phyloP scores from a whole-genome alignment of 2,888 invertebrate genomes.

The Calameuta pallipes region DNA sequence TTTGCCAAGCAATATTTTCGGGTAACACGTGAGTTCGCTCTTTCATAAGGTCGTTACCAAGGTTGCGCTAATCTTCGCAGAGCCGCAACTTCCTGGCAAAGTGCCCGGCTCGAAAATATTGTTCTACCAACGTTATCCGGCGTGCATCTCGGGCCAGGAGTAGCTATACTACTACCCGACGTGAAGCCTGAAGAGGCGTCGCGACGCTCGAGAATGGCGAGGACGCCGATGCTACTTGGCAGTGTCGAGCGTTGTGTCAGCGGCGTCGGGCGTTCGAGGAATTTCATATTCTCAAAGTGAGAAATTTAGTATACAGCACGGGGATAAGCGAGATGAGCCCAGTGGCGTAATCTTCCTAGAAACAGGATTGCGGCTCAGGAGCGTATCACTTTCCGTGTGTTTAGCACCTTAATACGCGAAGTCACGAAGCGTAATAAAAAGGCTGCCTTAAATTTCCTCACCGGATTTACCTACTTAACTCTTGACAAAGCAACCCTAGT shows the following conservation, averaged over 20 bases:
- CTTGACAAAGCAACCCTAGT: conserved; percentile 14
- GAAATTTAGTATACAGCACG: conserved; percentile 41
- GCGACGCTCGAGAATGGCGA: background rate
- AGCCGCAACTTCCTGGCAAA: conserved; percentile 50
- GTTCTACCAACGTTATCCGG: conserved; percentile 45
- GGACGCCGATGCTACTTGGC: conserved; percentile 1
- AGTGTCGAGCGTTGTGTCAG: conserved; percentile 12
- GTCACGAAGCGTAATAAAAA: conserved; percentile 33
- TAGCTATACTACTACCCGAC: background rate
- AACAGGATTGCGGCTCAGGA: conserved; percentile 10
- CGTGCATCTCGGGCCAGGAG: conserved; percentile 34
- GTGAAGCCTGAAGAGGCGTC: background rate
- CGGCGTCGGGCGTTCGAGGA: conserved; percentile 28
- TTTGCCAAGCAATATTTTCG: conserved; percentile 55
- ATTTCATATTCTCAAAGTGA: conserved; percentile 52
- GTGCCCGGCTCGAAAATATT: conserved; percentile 51
- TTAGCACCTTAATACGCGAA: background rate
- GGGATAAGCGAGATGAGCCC: conserved; percentile 19
- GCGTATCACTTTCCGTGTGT: background rate
- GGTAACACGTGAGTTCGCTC: conserved; percentile 43
- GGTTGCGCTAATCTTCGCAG: conserved; percentile 55
- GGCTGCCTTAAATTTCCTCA: conserved; percentile 31
- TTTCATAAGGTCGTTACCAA: conserved; percentile 58
- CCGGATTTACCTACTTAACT: conserved; percentile 32
- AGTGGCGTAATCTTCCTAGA: conserved; percentile 2